These are phyloP conservation scores for Nyctibius bracteatus DNA, from an alignment of 2,113 vertebrate genomes.

Conservation along the genomic window DNA sequence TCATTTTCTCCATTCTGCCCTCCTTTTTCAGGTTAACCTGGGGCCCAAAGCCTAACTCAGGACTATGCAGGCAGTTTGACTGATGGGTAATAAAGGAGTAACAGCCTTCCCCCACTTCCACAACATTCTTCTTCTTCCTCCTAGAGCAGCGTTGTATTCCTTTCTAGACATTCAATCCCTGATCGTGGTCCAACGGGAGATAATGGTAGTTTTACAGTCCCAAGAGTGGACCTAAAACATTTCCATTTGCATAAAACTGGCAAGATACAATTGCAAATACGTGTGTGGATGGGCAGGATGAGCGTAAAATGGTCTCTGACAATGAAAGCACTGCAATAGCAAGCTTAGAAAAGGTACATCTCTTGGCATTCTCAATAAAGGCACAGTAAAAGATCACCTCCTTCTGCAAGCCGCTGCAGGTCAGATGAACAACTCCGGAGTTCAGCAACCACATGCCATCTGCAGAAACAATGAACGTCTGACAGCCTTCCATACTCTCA, in stretches of 20 bases:
- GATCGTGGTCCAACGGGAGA: fast-evolving
- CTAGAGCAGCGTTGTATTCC: not conserved
- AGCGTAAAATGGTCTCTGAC: not conserved
- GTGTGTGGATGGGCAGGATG: not conserved
- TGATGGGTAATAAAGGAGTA: not conserved
- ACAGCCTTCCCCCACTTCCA: not conserved
- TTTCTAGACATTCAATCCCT: not conserved
- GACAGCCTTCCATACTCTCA: not conserved
- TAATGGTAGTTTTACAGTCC: not conserved
- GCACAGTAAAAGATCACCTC: slow-evolving; percentile 75
- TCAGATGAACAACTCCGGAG: slow-evolving; percentile 88
- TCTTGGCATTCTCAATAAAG: not conserved
- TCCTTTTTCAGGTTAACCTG: not conserved
- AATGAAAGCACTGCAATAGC: not conserved
- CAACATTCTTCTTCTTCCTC: not conserved
- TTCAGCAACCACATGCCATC: slow-evolving; percentile 89
- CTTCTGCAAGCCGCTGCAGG: slow-evolving; percentile 93
- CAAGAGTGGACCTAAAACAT: not conserved
- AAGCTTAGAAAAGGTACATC: not conserved
- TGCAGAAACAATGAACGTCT: slow-evolving; percentile 41
- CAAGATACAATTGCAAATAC: not conserved
- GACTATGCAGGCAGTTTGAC: not conserved
- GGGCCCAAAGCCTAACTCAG: not conserved
- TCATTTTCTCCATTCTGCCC: not conserved
- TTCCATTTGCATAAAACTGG: not conserved